A percentile compares a stretch with the other conserved stretches of the same genome.
Conservation (phyloP, 2,113 vertebrate species). For the Buteo buteo region DNA sequence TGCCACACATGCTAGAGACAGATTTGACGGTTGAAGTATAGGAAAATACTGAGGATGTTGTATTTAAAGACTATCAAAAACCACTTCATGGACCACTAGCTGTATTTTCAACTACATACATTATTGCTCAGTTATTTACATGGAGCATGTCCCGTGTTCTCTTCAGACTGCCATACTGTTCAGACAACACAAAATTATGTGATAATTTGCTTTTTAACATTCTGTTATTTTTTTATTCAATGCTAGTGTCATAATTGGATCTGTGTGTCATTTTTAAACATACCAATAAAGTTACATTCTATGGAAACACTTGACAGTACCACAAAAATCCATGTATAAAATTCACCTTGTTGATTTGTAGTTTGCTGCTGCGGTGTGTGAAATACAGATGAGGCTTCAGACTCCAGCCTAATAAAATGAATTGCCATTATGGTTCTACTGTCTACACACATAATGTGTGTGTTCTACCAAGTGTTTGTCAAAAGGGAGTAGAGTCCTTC, state of each 20-base stretch:
- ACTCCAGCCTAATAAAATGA: neutral
- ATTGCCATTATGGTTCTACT: neutral
- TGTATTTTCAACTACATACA: neutral
- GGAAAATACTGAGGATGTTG: neutral
- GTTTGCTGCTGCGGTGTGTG: neutral
- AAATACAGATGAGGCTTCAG: neutral
- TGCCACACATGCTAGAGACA: neutral
- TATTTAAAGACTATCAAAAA: neutral
- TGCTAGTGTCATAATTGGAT: neutral
- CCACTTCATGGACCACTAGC: neutral
- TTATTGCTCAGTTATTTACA: neutral
- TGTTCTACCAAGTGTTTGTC: neutral
- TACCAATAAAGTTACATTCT: neutral
- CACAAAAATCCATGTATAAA: neutral
- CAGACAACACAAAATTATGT: neutral
- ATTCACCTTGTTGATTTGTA: neutral
- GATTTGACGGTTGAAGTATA: slow-evolving; percentile 15
- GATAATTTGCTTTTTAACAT: neutral
- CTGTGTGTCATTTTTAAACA: neutral
- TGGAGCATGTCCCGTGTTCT: fast-evolving
- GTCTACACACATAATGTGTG: neutral
- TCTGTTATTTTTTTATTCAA: neutral
- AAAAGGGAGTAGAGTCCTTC: neutral
- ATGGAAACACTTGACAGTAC: neutral
- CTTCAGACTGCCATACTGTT: neutral